phyloP scores from a whole-genome alignment of 2,888 invertebrate species.

The Elmis aenea region DNA sequence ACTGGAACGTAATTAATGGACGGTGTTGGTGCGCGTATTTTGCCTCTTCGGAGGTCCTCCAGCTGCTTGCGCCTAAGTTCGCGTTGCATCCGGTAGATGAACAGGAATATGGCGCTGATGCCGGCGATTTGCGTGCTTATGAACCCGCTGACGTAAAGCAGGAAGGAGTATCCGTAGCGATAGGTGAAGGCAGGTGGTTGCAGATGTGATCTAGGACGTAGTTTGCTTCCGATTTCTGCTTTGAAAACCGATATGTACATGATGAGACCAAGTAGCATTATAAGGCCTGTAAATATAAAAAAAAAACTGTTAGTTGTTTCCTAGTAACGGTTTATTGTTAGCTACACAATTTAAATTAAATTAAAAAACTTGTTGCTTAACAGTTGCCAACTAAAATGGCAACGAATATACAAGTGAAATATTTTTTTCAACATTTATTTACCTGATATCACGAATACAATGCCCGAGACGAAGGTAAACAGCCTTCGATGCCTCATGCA shows the following conservation, averaged over 20 bases:
- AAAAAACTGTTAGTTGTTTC: slow-evolving; percentile 1
- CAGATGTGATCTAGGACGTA: slow-evolving; percentile 72
- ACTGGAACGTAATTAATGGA: slow-evolving; percentile 35
- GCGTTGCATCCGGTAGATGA: slow-evolving; percentile 71
- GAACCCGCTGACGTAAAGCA: slow-evolving; percentile 79
- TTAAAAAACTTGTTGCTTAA: too few relatives aligned
- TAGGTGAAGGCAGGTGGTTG: slow-evolving; percentile 78
- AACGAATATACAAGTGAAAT: too few relatives aligned
- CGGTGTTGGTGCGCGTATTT: slow-evolving; percentile 44
- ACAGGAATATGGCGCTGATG: slow-evolving; percentile 80
- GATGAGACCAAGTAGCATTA: slow-evolving; percentile 86
- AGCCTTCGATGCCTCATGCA: slow-evolving; percentile 70
- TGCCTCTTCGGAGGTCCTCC: slow-evolving; percentile 51
- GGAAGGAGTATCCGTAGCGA: slow-evolving; percentile 83
- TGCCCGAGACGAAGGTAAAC: slow-evolving; percentile 80
- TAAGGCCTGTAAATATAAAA: slow-evolving; percentile 61
- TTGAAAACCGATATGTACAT: slow-evolving; percentile 92
- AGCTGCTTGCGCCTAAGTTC: slow-evolving; percentile 51
- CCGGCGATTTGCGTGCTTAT: slow-evolving; percentile 81
- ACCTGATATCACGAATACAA: slow-evolving; percentile 87
- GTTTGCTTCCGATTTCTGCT: slow-evolving; percentile 83
- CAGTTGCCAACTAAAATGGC: neutral
- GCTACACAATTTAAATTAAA: neutral
- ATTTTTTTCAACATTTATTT: slow-evolving; percentile 39
- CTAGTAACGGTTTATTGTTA: neutral